These are phyloP conservation scores for Hemiprocne comata DNA, from an alignment of 2,113 vertebrate species.

Conservation along the genomic window DNA sequence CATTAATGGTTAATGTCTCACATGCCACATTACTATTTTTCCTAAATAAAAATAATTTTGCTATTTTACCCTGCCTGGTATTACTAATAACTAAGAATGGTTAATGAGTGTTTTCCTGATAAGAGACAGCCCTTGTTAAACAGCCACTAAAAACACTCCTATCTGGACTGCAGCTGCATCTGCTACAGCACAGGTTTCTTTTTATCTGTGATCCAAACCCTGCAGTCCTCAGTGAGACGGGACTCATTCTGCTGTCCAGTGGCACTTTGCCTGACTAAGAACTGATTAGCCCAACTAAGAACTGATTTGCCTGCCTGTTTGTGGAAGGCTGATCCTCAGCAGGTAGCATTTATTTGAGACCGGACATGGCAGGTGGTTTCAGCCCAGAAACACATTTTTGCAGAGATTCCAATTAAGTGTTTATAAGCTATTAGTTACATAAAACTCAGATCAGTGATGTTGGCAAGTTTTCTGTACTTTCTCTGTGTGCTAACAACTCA, in stretches of 20 bases:
- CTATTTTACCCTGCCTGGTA: not conserved
- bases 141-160: not conserved
- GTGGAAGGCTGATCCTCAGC: conserved; percentile 42
- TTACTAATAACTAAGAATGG: not conserved
- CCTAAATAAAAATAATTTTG: not conserved
- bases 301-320: not conserved
- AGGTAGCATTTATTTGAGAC: conserved; percentile 51
- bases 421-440: conserved; percentile 64
- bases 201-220: conserved; percentile 36
- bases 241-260: not conserved
- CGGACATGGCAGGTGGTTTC: conserved; percentile 52
- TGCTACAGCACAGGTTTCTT: not conserved
- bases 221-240: not conserved
- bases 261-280: not conserved
- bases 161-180: not conserved
- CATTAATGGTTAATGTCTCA: not conserved
- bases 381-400: conserved; percentile 56
- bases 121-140: not conserved
- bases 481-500: conserved; percentile 41
- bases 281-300: not conserved
- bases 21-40: not conserved
- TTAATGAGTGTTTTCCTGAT: not conserved
- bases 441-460: conserved; percentile 37
- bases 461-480: conserved; percentile 49
- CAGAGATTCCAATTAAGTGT: conserved; percentile 62